phyloP scores from a whole-genome alignment of 1,140 invertebrate species.

The Conus ventricosus region DNA sequence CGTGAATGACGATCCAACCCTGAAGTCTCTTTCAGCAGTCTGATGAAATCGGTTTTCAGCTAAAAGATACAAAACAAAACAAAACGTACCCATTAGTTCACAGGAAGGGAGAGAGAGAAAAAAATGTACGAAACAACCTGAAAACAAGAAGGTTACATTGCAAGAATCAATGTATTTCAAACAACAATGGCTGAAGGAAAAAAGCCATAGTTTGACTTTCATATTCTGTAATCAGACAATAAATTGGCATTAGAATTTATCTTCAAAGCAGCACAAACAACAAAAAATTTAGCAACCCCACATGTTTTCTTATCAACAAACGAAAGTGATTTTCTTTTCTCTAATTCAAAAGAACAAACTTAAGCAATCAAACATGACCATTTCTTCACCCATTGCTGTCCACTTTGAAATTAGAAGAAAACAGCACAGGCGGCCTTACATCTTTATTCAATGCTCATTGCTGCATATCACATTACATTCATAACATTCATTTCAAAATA shows the following conservation, averaged over 20 bases:
- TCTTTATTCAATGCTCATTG: slow-evolving; percentile 12
- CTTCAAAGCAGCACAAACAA: background rate
- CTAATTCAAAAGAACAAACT: background rate
- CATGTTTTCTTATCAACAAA: background rate
- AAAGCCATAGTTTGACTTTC: background rate
- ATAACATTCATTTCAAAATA: too few relatives aligned
- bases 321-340: too few relatives aligned
- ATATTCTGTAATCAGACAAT: background rate
- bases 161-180: too few relatives aligned
- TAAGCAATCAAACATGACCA: background rate
- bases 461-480: background rate
- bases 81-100: background rate
- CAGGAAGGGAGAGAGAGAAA: background rate
- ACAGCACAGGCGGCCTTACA: background rate
- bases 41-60: slow-evolving; percentile 94
- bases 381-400: slow-evolving; percentile 13
- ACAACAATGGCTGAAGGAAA: slow-evolving; percentile 18
- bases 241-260: background rate
- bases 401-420: background rate
- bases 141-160: background rate
- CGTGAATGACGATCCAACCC: slow-evolving; percentile 88
- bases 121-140: background rate
- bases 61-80: slow-evolving; percentile 77
- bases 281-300: too few relatives aligned
- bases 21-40: slow-evolving; percentile 86